Evolutionary conservation across 2,888 invertebrate species (phyloP), one percentile per base, ranked within the genome.

Genomic region (Pycnomerus fuliginosus): DNA sequence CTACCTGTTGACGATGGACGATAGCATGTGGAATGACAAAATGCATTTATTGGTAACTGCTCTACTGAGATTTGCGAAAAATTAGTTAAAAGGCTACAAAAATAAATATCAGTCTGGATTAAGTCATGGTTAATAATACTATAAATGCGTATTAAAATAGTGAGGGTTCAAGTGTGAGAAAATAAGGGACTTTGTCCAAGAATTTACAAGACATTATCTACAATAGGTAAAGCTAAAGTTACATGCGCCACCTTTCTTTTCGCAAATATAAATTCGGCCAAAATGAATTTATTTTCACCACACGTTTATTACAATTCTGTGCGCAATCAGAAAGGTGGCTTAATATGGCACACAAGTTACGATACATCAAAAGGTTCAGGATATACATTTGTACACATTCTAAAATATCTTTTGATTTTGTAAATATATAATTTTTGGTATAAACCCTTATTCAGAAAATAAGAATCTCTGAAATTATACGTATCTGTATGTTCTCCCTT

Each of bases 321-420:
- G n/a, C n/a, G n/a, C n/a, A n/a, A n/a, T n/a, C n/a, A n/a, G n/a
- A n/a, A n/a, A n/a, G n/a, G n/a, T n/a, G n/a, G n/a, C 20, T 8
- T 7, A 25, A 35, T 46, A 46, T 46, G 46, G 46, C 46, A 46
- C 46, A 46, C 46, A 44, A 16, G 29, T 46, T 45, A 40, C 40
- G 41, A 45, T 34, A 44, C 28, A 34, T 39, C 17, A 31, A 31
- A 15, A 39, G 30, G 16, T 25, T 44, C 14, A 29, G 43, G 43
- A 44, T 44, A 44, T 44, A 44, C 29, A 40, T 37, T 44, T 44
- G 44, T 44, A 44, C 44, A 44, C 23, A 44, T 28, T 44, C 37
- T 24, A 44, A 44, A 32, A 44, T 44, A 32, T 37, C 8, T 11
- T 28, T 28, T 13, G 28, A 28, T 7, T 28, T 31, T 16, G 37